Base-by-base conservation (phyloP, 2,888 invertebrate genomes). In the Leucophora obtusa region DNA sequence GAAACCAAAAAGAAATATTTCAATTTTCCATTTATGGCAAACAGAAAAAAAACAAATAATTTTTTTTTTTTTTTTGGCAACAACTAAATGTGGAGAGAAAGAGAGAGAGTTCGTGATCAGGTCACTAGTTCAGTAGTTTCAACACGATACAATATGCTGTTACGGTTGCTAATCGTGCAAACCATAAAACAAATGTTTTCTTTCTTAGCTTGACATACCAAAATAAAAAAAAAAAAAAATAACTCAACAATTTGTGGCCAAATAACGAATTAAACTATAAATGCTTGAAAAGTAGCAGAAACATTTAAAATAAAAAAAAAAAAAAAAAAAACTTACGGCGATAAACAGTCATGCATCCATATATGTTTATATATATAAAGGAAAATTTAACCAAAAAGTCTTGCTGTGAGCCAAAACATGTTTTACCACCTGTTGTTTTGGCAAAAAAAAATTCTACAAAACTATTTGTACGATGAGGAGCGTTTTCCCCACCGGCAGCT, bases 71-170 rank as follows among this genome's bases (percentile, higher is more conserved):
- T n/a, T 75, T 75, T 56, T 75, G 24, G 62, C 33, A 54, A 33
- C 14, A 60, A 54, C 24, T 28, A 28, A 28, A 56, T n/a, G 9
- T 14, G 14, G 3, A 24, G 28, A 28, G 9, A n/a, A 9, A 28
- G 14, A 60, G 75, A 66, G 18, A 70, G 70, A 83, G 85, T 87
- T 88, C 88, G 87, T 87, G 88, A 87, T 85, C 87, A 85, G 88
- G 88, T 88, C 88, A 88, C 85, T 88, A 85, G 88, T 87, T 88
- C 87, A 88, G 84, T 86, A 84, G 76, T 78, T 74, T 80, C 47
- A 75, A 75, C 77, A 82, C 73, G 76, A 51, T 73, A 69, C 63
- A 51, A 43, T 82, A 75, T 71, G 66, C 71, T 75, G 71, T 73
- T 70, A 63, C 59, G 73, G 79, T 58, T 79, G 79, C 82, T 82